Evolutionary conservation across 2,797 vertebrate genomes (phyloP), one percentile per base, ranked within the genome.

Genomic region (Luscinia luscinia): DNA sequence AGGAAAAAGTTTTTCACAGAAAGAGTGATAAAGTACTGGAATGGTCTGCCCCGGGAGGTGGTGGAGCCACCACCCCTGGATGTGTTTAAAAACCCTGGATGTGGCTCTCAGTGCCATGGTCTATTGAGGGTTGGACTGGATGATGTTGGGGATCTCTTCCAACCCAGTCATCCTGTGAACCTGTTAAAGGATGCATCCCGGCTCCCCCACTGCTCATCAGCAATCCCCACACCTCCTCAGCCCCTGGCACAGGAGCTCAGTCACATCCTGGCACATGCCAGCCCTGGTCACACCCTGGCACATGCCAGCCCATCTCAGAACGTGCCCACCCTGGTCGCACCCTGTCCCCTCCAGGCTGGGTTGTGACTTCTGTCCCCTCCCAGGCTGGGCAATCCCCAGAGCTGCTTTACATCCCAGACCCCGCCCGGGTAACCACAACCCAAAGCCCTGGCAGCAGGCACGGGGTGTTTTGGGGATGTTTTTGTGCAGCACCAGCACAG

Each of bases 341-440:
- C 75, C 20, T 59, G 61, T 67, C 27, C 78, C 38, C 1, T 0
- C 1, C 0, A 17, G 74, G 40, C 28, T 89, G 76, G 79, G 43
- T 6, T 24, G 62, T 19, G 20, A 22, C 52, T 18, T 4, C 58
- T 1, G 2, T 0, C 1, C 52, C 51, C 28, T 79, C 34, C 22
- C 14, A 18, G 22, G 24, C 38, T 26, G 67, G 34, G 36, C 62
- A 36, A 21, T 14, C 34, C 62, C 62, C 52, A 11, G 45, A 9
- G 1, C 52, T 0, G 0, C 48, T 43, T 73, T 5, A 13, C 27
- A 48, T 13, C 52, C 58, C 34, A 9, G 38, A 21, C 23, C 19
- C 41, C 1, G 0, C 51, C 73, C 49, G 6, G 2, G 11, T 12
- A 24, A 2, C 32, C 46, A 6, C 5, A 2, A 0, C 45, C 52